Conservation (phyloP, 2,888 invertebrate genomes). For the Panopea generosa region DNA sequence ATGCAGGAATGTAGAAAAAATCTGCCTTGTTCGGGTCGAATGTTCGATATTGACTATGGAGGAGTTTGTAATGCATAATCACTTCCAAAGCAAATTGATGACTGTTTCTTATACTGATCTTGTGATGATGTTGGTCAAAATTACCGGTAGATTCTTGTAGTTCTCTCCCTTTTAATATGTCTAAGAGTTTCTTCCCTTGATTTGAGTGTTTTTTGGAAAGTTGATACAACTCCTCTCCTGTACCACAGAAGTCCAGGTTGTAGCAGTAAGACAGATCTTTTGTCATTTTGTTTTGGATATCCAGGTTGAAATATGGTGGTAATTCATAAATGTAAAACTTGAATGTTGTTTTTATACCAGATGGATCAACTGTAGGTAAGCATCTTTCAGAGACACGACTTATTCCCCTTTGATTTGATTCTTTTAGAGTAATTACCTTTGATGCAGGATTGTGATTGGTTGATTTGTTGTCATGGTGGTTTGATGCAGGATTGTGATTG, state of each 20-base stretch:
- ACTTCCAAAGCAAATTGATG: slow-evolving; percentile 73
- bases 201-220: slow-evolving; percentile 10
- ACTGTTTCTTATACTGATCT: slow-evolving; percentile 53
- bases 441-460: too few relatives aligned
- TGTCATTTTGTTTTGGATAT: slow-evolving; percentile 37
- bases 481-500: too few relatives aligned
- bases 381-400: background rate
- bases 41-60: slow-evolving; percentile 68
- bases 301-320: slow-evolving; percentile 47
- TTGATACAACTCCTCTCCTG: slow-evolving; percentile 43
- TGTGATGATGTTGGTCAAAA: slow-evolving; percentile 7
- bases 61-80: slow-evolving; percentile 69
- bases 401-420: too few relatives aligned
- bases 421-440: too few relatives aligned
- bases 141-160: background rate
- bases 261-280: slow-evolving; percentile 36
- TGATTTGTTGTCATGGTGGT: too few relatives aligned
- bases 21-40: slow-evolving; percentile 65
- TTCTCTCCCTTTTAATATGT: slow-evolving; percentile 11
- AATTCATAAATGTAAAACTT: slow-evolving; percentile 57
- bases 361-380: background rate
- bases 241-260: slow-evolving; percentile 49
- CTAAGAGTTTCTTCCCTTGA: background rate
- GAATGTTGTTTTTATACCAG: slow-evolving; percentile 43
- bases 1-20: slow-evolving; percentile 73